phyloP scores from a whole-genome alignment of 2,113 vertebrate species.

The Grallaria varia region DNA sequence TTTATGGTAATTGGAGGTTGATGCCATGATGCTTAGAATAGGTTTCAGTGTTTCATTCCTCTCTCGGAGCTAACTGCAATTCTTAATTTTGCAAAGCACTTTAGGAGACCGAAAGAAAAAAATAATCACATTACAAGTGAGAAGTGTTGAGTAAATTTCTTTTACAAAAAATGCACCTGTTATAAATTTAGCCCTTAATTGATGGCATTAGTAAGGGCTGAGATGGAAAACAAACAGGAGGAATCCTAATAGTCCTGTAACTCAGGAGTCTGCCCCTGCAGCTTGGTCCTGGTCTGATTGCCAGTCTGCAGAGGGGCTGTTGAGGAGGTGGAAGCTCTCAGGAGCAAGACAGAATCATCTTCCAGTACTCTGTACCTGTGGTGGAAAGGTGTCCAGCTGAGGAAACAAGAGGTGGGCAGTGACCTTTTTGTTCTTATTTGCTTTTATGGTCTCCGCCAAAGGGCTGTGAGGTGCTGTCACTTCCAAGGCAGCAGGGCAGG shows the following conservation, averaged over 20 bases:
- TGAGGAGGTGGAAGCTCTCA: neutral
- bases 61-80: slow-evolving; percentile 6
- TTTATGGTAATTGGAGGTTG: slow-evolving; percentile 30
- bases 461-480: neutral
- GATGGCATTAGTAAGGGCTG: slow-evolving; percentile 10
- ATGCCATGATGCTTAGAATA: slow-evolving; percentile 14
- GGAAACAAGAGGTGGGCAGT: neutral
- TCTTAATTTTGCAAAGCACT: slow-evolving; percentile 40
- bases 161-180: neutral
- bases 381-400: slow-evolving; percentile 5
- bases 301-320: neutral
- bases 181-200: slow-evolving; percentile 52
- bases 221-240: slow-evolving; percentile 52
- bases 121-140: slow-evolving; percentile 55
- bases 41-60: neutral
- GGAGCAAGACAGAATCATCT: neutral
- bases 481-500: neutral
- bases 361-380: neutral
- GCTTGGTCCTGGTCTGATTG: neutral
- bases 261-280: slow-evolving; percentile 11
- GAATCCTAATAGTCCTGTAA: slow-evolving; percentile 30
- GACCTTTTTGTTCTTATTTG: slow-evolving; percentile 1
- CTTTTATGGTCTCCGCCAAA: neutral
- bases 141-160: slow-evolving; percentile 33
- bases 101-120: slow-evolving; percentile 9